Percentiles rank a stretch among this genome's conserved stretches.
Conservation (phyloP, 2,888 invertebrate genomes). For the Apamea anceps region DNA sequence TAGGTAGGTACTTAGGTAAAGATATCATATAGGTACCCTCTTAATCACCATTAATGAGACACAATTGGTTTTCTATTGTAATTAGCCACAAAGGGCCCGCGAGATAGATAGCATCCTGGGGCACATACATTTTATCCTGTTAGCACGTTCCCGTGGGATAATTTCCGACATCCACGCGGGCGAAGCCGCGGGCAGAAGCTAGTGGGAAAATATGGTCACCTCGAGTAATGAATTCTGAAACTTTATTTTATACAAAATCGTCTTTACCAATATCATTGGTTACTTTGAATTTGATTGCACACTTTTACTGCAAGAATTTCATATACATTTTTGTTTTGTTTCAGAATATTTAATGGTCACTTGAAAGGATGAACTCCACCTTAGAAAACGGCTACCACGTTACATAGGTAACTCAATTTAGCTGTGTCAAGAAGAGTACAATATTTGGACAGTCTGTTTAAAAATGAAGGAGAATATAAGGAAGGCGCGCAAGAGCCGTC, state of each 20-base stretch:
- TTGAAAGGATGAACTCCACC: conserved; percentile 70
- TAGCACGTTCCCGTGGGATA: too few species aligned
- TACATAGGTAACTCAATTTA: conserved; percentile 71
- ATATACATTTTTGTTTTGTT: conserved; percentile 73
- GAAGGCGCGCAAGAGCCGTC: conserved; percentile 74
- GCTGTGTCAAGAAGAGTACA: conserved; percentile 73
- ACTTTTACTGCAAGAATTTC: conserved; percentile 3
- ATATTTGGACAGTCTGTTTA: conserved; percentile 73
- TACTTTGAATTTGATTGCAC: conserved; percentile 11
- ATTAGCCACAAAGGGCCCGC: too few species aligned
- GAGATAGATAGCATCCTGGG: too few species aligned
- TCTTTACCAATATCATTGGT: background rate
- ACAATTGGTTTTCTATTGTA: too few species aligned
- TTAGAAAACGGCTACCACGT: conserved; percentile 63
- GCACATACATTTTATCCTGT: too few species aligned
- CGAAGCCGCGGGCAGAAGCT: too few species aligned
- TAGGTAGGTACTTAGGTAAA: too few species aligned
- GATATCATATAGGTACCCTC: too few species aligned
- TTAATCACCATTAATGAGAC: too few species aligned
- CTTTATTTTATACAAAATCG: conserved; percentile 4
- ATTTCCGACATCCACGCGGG: too few species aligned
- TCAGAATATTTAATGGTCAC: conserved; percentile 76
- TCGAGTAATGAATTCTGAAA: conserved; percentile 11
- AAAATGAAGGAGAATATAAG: conserved; percentile 81
- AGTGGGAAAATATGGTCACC: conserved; percentile 27